Percentiles rank a stretch among this genome's conserved stretches.
Evolutionary conservation across 1,140 invertebrate genomes (phyloP).

Genomic region (Lamellibrachia luymesi): DNA sequence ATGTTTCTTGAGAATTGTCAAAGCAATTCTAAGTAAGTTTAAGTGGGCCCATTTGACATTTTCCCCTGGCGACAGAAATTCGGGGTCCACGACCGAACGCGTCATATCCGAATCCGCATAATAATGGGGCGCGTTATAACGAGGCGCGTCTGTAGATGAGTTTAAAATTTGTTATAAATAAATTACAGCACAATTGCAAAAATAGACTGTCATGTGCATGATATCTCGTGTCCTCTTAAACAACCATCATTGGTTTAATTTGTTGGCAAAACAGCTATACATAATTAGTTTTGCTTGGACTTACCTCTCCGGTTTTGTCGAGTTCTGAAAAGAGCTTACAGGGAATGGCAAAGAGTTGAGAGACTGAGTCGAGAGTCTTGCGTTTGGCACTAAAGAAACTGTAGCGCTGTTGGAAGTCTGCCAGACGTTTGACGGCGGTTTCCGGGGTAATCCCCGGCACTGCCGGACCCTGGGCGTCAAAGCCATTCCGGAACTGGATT

Average conservation of each 20-base stretch:
- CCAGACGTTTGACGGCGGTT: conserved; percentile 50
- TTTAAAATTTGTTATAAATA: not conserved
- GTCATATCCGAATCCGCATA: no score
- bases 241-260: no score
- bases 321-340: conserved; percentile 56
- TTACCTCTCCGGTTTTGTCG: conserved; percentile 55
- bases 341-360: conserved; percentile 55
- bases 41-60: no score
- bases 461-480: conserved; percentile 56
- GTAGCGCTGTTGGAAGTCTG: conserved; percentile 54
- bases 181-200: no score
- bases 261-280: not conserved
- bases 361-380: conserved; percentile 55
- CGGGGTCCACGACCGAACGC: no score
- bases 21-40: no score
- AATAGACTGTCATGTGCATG: no score
- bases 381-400: conserved; percentile 49
- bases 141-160: no score
- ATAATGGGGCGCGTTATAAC: no score
- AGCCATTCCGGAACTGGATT: conserved; percentile 58
- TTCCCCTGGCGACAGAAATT: no score
- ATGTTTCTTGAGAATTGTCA: no score
- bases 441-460: conserved; percentile 53
- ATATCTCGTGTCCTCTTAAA: no score
- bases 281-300: not conserved